Conservation (phyloP, 23 tunicate genomes). For the Oikopleura albicans region DNA sequence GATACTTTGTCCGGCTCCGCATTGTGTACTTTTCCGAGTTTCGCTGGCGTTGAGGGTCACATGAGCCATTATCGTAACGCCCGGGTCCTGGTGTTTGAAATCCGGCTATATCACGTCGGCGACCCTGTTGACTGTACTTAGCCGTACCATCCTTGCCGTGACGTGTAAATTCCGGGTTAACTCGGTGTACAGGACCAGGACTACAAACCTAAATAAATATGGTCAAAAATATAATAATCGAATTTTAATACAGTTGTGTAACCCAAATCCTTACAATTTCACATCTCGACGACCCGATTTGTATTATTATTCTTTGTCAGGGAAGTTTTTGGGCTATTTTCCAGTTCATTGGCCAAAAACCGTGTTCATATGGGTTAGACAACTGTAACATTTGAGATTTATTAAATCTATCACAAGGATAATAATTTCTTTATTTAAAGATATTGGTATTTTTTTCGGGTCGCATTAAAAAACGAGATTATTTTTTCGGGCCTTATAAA, state of each 20-base stretch:
- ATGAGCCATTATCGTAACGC: conserved; percentile 50
- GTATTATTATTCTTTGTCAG: too few species aligned
- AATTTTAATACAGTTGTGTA: not conserved
- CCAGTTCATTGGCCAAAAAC: too few species aligned
- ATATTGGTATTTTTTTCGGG: too few species aligned
- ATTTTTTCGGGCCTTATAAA: too few species aligned
- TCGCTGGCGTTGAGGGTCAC: conserved; percentile 60
- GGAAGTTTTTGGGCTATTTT: too few species aligned
- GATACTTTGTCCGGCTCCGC: conserved; percentile 54
- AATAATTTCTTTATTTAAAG: too few species aligned
- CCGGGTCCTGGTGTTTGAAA: conserved; percentile 90
- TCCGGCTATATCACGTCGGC: conserved; percentile 39
- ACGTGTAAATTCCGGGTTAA: conserved; percentile 48
- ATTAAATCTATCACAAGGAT: too few species aligned
- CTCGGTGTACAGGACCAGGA: conserved; percentile 61
- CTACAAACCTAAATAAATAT: conserved; percentile 28
- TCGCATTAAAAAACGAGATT: too few species aligned
- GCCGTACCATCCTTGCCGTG: conserved; percentile 75
- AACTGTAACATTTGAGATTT: too few species aligned
- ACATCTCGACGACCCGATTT: too few species aligned
- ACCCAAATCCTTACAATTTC: too few species aligned
- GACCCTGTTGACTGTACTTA: conserved; percentile 47
- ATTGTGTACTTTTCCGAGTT: conserved; percentile 56
- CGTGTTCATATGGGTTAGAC: too few species aligned
- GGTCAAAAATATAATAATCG: not conserved